Percentiles rank a stretch among this genome's conserved stretches.
Conservation (phyloP, 2,888 invertebrate genomes). For the Andrena trimmerana region DNA sequence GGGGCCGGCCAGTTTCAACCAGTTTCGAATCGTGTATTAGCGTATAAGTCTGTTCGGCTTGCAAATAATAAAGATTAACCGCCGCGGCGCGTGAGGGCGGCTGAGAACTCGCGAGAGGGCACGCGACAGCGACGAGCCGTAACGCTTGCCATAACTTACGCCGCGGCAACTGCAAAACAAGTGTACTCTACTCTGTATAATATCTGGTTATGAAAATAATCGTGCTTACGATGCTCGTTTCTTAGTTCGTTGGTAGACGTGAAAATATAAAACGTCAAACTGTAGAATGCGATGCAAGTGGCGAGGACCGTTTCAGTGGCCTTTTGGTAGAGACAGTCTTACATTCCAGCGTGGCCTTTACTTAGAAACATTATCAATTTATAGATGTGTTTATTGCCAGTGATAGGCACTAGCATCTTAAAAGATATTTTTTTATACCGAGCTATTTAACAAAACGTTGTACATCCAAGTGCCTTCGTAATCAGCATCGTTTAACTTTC, state of each 20-base stretch:
- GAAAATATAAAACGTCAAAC: slow-evolving; percentile 11
- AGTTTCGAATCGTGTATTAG: too few relatives aligned
- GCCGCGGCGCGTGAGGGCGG: too few relatives aligned
- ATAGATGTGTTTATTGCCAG: slow-evolving; percentile 26
- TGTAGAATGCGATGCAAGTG: slow-evolving; percentile 27
- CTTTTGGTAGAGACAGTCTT: slow-evolving; percentile 50
- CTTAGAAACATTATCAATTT: slow-evolving; percentile 47
- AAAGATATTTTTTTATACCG: slow-evolving; percentile 43
- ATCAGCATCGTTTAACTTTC: slow-evolving; percentile 30
- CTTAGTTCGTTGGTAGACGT: slow-evolving; percentile 35
- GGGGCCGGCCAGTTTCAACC: too few relatives aligned
- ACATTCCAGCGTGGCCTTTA: slow-evolving; percentile 65
- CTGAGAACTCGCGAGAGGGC: too few relatives aligned
- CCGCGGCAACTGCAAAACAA: too few relatives aligned
- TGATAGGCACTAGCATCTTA: slow-evolving; percentile 36
- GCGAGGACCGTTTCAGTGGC: slow-evolving; percentile 29
- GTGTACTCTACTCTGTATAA: neutral
- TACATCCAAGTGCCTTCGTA: slow-evolving; percentile 57
- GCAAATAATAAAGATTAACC: too few relatives aligned
- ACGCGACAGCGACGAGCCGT: too few relatives aligned
- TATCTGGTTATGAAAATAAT: slow-evolving; percentile 44
- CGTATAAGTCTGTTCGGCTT: too few relatives aligned
- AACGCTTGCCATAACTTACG: too few relatives aligned
- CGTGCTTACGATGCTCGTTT: slow-evolving; percentile 29
- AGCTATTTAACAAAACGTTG: slow-evolving; percentile 44